Conservation (phyloP, 2,797 vertebrate species). For the Notamacropus eugenii region DNA sequence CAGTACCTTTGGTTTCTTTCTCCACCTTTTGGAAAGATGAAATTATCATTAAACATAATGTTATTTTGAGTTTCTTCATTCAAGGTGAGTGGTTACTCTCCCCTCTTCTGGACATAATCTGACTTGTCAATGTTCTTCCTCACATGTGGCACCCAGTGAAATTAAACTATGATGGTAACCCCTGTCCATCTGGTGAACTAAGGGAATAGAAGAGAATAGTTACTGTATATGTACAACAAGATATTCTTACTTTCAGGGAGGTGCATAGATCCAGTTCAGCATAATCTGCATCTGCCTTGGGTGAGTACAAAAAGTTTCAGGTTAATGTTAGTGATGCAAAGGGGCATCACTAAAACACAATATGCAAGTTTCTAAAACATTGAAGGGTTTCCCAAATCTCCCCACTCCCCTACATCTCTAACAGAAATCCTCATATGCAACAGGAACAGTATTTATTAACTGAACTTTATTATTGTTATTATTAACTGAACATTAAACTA, state of each 20-base stretch:
- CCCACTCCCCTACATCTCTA: background rate
- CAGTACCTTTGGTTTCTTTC: background rate
- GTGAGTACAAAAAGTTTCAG: background rate
- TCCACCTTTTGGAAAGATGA: background rate
- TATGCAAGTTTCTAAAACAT: background rate
- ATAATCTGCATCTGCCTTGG: background rate
- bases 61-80: background rate
- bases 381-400: background rate
- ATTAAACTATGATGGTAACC: background rate
- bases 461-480: background rate
- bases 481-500: conserved; percentile 37
- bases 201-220: background rate
- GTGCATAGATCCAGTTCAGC: background rate
- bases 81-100: background rate
- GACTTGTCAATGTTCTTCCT: background rate
- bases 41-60: background rate
- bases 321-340: background rate
- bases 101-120: background rate
- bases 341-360: background rate
- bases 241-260: background rate
- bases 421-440: conserved; percentile 29
- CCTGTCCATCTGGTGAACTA: rapidly evolving
- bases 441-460: conserved; percentile 50
- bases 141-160: background rate
- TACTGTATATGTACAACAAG: background rate